phyloP scores from a whole-genome alignment of 2,113 vertebrate genomes.

The Ptilorrhoa leucosticta region DNA sequence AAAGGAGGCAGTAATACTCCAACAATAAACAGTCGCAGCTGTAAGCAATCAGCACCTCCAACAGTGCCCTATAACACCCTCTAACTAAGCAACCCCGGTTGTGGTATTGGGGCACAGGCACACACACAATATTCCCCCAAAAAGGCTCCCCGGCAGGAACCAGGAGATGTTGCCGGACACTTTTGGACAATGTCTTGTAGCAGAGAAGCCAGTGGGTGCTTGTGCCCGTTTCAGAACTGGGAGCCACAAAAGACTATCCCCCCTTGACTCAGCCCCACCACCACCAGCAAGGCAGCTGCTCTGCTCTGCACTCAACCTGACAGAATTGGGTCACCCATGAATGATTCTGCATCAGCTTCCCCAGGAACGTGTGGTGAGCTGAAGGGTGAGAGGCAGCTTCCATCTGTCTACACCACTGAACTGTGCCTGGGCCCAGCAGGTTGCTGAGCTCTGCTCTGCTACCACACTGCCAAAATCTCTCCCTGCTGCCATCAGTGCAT shows the following conservation, averaged over 20 bases:
- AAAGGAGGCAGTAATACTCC: background rate
- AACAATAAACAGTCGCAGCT: background rate
- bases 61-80: background rate
- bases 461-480: background rate
- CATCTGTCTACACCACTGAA: background rate
- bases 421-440: background rate
- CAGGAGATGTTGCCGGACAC: background rate
- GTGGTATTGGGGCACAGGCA: background rate
- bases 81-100: background rate
- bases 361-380: background rate
- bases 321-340: slow-evolving; percentile 25
- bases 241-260: background rate
- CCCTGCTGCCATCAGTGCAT: background rate
- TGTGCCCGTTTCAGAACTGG: background rate
- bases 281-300: background rate
- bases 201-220: background rate
- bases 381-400: slow-evolving; percentile 27
- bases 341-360: background rate
- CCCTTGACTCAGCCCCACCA: background rate
- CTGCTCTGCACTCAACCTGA: background rate
- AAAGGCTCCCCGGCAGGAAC: background rate
- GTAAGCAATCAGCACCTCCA: background rate
- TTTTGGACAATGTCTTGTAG: background rate
- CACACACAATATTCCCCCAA: background rate
- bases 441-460: background rate